A percentile compares a stretch with the other conserved stretches of the same genome.
These are phyloP conservation scores for Ptychodera flava DNA, from an alignment of 35 echinoderm and acorn worm species.

Conservation along the genomic window DNA sequence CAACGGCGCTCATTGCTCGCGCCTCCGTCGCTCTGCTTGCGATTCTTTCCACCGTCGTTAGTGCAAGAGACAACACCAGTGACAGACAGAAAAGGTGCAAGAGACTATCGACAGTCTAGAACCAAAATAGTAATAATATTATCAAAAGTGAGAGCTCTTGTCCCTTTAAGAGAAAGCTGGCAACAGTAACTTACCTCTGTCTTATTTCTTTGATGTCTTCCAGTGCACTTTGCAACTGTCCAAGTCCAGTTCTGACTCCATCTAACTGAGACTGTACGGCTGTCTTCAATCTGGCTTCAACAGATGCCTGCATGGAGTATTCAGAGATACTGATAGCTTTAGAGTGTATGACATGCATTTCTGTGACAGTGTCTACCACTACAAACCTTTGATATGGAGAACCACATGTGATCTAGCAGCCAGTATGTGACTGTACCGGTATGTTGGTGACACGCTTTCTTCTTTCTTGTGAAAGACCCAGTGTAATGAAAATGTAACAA, in stretches of 20 bases:
- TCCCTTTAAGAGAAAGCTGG: too few species aligned
- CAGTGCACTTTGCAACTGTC: conserved; percentile 70
- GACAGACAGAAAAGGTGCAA: too few species aligned
- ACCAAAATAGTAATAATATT: too few species aligned
- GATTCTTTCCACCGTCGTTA: too few species aligned
- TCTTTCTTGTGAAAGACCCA: neutral
- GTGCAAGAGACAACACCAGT: too few species aligned
- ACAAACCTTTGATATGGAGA: neutral
- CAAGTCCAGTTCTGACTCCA: conserved; percentile 91
- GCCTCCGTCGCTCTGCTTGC: too few species aligned
- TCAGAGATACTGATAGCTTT: too few species aligned
- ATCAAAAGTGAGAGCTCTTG: too few species aligned
- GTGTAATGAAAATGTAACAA: neutral
- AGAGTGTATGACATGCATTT: neutral
- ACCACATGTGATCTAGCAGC: neutral
- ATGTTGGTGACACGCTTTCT: neutral
- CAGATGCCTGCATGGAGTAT: conserved; percentile 76
- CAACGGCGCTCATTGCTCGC: too few species aligned
- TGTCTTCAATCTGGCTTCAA: conserved; percentile 97
- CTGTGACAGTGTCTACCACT: neutral
- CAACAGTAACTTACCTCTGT: too few species aligned
- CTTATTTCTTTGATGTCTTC: conserved; percentile 77
- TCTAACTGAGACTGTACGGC: conserved; percentile 98
- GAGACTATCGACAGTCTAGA: too few species aligned
- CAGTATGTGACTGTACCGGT: neutral